Evolutionary conservation across 1,140 invertebrate species (phyloP).

Genomic region (Heliconius congener): DNA sequence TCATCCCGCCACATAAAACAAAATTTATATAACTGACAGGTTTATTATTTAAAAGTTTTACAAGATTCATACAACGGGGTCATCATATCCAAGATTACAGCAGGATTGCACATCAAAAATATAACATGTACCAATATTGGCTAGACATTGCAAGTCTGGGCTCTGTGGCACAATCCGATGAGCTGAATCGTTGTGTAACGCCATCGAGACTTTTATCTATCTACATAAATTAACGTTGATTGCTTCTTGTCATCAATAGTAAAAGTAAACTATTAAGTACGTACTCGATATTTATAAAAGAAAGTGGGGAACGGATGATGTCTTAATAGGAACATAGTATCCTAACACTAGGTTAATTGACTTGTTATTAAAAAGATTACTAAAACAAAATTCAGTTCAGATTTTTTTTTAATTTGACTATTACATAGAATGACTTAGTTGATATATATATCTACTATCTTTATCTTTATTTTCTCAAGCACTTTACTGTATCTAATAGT

Average conservation of each 20-base stretch:
- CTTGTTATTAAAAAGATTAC: no score
- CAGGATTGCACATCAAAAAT: constrained; percentile 18
- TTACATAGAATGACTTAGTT: no score
- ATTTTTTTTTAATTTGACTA: no score
- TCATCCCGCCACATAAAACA: not conserved
- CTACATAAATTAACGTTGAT: constrained; percentile 18
- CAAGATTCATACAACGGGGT: not conserved
- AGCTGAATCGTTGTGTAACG: constrained; percentile 32
- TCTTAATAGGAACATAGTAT: no score
- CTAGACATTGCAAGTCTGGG: constrained; percentile 16
- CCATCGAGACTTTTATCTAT: not conserved
- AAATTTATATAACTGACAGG: not conserved
- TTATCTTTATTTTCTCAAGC: not conserved
- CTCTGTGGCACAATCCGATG: constrained; percentile 35
- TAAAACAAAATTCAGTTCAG: no score
- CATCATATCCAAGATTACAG: constrained; percentile 19
- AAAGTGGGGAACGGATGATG: no score
- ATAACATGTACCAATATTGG: constrained; percentile 23
- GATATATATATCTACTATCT: no score
- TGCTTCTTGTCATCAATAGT: not conserved
- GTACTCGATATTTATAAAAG: no score
- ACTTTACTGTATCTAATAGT: not conserved
- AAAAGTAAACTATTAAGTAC: not conserved
- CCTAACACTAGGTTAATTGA: no score
- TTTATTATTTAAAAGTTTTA: constrained; percentile 5